Evolutionary conservation across 1,140 invertebrate species (phyloP), one percentile per base, ranked within the genome.

Genomic region (Musca vetustissima): DNA sequence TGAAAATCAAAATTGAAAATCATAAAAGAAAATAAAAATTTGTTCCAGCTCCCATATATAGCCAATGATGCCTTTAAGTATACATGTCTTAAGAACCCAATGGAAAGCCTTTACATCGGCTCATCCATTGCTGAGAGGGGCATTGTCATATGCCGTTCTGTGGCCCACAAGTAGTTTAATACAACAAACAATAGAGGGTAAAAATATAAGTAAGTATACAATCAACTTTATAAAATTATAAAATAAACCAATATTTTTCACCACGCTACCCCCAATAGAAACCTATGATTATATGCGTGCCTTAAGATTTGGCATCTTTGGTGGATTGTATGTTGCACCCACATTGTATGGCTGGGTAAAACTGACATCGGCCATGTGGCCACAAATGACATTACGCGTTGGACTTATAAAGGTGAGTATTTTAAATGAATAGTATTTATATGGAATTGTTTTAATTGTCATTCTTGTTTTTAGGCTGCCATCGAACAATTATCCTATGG

Each of bases 401-500:
- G 89, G 88, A 36, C 78, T 92, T n/a, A 85, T 85, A 15, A 92
- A 92, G 85, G 90, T 90, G 84, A 76, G 82, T 72, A 7, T 28
- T 28, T 3, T 19, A 21, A 36, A 48, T 67, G 8, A 28, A 28
- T 53, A 57, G 13, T n/a, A 9, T 57, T 55, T 11, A 69, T 55
- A 28, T 15, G 52, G 52, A 19, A 28, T 4, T 28, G 8, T 28
- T 28, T 28, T 28, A 28, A 28, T 3, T 28, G 28, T 28, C 8
- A 4, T 65, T 70, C 61, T 57, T 72, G 28, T 69, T 83, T 87
- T 47, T 74, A 93, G 92, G 92, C 91, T 70, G 75, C 90, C 28
- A 85, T 93, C 48, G 93, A 95, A 84, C 93, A 94, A 85, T 83
- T 94, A 11, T 89, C 90, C 1, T 95, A 94, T 76, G 89, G 89